A percentile compares a stretch with the other conserved stretches of the same genome.
Conservation (phyloP, 2,888 invertebrate species). For the Julus scandinavius region DNA sequence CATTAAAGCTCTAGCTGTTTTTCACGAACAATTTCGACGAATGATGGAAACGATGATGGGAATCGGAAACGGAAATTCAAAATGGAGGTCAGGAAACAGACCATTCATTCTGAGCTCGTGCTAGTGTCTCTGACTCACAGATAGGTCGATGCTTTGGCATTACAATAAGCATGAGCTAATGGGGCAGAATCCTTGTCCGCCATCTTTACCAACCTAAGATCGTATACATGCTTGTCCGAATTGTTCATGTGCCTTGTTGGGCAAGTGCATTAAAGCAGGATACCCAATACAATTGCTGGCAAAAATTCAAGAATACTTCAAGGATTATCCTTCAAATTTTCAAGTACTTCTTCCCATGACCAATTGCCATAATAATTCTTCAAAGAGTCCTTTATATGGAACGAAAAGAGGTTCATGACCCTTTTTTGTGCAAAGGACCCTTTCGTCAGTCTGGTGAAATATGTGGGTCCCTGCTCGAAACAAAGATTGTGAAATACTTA, state of each 20-base stretch:
- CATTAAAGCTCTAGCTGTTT: background rate
- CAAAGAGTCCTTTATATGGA: too few species aligned
- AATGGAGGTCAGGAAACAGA: background rate
- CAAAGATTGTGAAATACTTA: too few species aligned
- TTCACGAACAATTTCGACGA: constrained; percentile 13
- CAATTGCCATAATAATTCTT: too few species aligned
- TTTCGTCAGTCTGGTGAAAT: background rate
- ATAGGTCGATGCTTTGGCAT: too few species aligned
- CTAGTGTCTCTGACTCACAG: background rate
- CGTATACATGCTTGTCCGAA: too few species aligned
- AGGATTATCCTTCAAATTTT: too few species aligned
- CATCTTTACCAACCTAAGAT: background rate
- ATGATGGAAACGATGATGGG: background rate
- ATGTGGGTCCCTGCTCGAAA: background rate
- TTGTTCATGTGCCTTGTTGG: too few species aligned
- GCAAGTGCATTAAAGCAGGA: too few species aligned
- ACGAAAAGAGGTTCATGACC: too few species aligned
- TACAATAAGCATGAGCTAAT: background rate
- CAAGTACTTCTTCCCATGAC: too few species aligned
- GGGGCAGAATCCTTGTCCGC: background rate
- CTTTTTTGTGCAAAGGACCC: background rate
- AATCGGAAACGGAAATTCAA: constrained; percentile 9
- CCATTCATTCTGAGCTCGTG: background rate
- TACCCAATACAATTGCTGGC: too few species aligned
- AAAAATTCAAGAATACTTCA: too few species aligned